These are phyloP conservation scores for Brenthis daphne DNA, from an alignment of 2,888 invertebrate species.

Conservation along the genomic window DNA sequence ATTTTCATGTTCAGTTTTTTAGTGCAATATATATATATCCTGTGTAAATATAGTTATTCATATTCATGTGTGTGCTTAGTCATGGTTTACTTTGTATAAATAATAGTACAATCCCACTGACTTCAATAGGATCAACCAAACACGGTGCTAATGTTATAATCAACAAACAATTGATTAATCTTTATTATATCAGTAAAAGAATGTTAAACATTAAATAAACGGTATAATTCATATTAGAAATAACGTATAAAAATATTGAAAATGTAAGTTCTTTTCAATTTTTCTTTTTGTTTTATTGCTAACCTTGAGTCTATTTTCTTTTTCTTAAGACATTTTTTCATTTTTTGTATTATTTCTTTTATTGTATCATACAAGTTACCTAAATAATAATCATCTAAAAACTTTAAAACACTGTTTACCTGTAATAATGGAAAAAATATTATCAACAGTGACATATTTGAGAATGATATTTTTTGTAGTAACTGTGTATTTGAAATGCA, in stretches of 20 bases:
- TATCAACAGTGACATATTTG: conserved; percentile 7
- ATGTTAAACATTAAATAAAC: background rate
- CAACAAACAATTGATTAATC: conserved; percentile 15
- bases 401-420: conserved; percentile 5
- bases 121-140: conserved; percentile 49
- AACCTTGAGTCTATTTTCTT: too few relatives aligned
- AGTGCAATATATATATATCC: conserved; percentile 33
- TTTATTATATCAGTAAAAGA: background rate
- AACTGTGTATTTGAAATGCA: conserved; percentile 1
- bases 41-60: conserved; percentile 38
- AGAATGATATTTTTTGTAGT: background rate
- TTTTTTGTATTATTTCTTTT: conserved; percentile 3
- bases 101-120: conserved; percentile 39
- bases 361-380: conserved; percentile 18
- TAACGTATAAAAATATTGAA: background rate
- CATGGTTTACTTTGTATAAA: conserved; percentile 41
- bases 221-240: conserved; percentile 9
- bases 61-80: conserved; percentile 46
- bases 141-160: conserved; percentile 40
- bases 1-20: conserved; percentile 16
- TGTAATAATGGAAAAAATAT: background rate
- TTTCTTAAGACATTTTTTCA: background rate
- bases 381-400: conserved; percentile 7
- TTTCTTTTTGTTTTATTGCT: too few relatives aligned
- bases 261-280: too few relatives aligned